Base-by-base conservation (phyloP, 2,888 invertebrate genomes). In the Hypomecis punctinalis region DNA sequence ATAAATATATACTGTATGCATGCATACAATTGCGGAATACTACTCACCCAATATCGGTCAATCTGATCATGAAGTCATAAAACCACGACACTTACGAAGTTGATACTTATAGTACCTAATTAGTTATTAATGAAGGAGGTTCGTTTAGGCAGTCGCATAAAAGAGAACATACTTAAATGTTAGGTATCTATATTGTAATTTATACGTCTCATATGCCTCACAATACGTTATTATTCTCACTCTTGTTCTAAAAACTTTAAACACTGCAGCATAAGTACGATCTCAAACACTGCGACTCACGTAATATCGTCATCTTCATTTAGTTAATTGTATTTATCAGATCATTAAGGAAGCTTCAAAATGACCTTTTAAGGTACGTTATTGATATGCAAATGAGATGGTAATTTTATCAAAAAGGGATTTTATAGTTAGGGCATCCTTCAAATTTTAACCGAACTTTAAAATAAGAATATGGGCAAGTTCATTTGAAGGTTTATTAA, bases 321-420 rank as follows among this genome's bases (percentile, higher is more conserved):
- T 9, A 13, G 23, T 7, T 40, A 36, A 55, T 55, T 59, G 42
- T 63, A 54, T 59, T 46, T 52, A 64, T 64, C 55, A 9, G 45
- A 54, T 58, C 46, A 59, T 55, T 66, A 51, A 64, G 64, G 64
- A 64, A 60, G 55, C 37, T 51, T 40, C 5, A 11, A 37, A 45
- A 43, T 56, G 47, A 47, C 63, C 56, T 62, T 53, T 59, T 55
- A 55, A 55, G 45, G 54, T 54, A 51, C 47, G 36, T 48, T 11
- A 46, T 58, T 59, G 45, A 37, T 7, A 63, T 51, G 46, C 36
- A 40, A 51, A 64, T 68, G 59, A 60, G 51, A 58, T 58, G 39
- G 10, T 51, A 49, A 39, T 35, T 58, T 52, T 48, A 43, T 33
- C 23, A 0, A 2, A 36, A 11, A 54, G 45, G 43, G 58, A 63